These are phyloP conservation scores for Acanthisitta chloris DNA, from an alignment of 2,113 vertebrate genomes.

Conservation along the genomic window DNA sequence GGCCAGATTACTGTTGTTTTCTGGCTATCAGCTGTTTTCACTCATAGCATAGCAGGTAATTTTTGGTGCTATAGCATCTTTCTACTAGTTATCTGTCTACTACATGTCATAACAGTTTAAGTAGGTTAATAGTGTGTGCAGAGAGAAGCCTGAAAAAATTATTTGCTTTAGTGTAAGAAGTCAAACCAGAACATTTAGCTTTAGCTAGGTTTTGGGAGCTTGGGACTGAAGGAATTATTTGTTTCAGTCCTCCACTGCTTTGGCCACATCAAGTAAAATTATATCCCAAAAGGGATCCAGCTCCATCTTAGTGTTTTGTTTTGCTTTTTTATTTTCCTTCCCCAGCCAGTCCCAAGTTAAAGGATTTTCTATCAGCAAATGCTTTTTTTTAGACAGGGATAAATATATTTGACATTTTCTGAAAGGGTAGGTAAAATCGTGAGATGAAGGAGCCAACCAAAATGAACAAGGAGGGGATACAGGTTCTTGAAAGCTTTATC, in stretches of 20 bases:
- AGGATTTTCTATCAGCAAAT: not conserved
- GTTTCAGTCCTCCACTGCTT: not conserved
- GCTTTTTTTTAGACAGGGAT: not conserved
- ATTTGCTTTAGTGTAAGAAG: not conserved
- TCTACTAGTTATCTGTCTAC: not conserved
- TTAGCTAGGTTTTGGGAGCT: not conserved
- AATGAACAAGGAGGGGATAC: not conserved
- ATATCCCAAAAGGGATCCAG: not conserved
- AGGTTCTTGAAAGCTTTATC: not conserved
- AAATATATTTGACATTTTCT: not conserved
- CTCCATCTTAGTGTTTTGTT: not conserved
- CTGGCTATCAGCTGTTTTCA: not conserved
- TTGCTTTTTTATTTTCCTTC: not conserved
- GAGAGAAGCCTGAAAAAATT: not conserved
- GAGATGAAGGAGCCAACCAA: not conserved
- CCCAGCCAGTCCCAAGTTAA: not conserved
- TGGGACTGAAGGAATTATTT: not conserved
- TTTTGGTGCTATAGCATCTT: not conserved
- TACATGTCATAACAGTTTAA: not conserved
- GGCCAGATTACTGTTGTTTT: not conserved
- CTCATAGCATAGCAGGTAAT: rapidly evolving
- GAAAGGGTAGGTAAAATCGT: not conserved
- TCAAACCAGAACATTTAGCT: not conserved
- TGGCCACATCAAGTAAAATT: not conserved
- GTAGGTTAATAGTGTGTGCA: not conserved